Base-by-base conservation (phyloP, 37 sponge, comb jelly and placozoan species). In the Beroe forskalii region DNA sequence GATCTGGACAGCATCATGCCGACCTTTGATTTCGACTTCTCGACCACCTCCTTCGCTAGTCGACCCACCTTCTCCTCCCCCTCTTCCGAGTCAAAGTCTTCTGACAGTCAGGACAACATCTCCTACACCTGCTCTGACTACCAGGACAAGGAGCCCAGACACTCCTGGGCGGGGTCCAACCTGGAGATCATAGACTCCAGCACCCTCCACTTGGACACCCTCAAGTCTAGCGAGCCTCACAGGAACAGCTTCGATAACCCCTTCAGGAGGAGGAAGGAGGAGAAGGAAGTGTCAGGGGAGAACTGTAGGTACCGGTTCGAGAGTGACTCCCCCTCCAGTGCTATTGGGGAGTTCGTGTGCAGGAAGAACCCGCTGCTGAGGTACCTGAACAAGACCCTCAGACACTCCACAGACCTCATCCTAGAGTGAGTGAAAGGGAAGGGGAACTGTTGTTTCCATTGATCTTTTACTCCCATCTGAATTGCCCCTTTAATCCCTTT, bases 11-110 rank as follows among this genome's bases (percentile, higher is more conserved):
- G 55, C 55, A 80, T 80, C 55, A 44, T 80, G 55, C 86, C 86
- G 4, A 80, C 43, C n/a, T 80, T 80, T 80, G 86, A 80, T 25
- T 64, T 64, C 17, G 31, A 64, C 66, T 69, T 69, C 39, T 69
- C 72, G 2, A 69, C 27, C 2, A 36, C 72, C 19, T 69, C 72
- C 0, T 69, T 69, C 17, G 27, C 72, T 8, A 32, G 32, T 69
- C 72, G 72, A 12, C 72, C 72, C 35, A 69, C 32, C 33, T 69
- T 69, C 38, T 69, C 72, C 4, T 69, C 72, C 32, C 6, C 55
- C 12, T 33, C 33, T 36, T 69, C 72, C 4, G 72, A 69, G 17
- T 63, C 66, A 22, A 17, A 9, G 14, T 63, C 66, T 63, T 24
- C 20, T 24, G 25, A 24, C n/a, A 69, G 72, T 37, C 9, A 32